Evolutionary conservation across 2,888 invertebrate genomes (phyloP).

Genomic region (Melanargia galathea): DNA sequence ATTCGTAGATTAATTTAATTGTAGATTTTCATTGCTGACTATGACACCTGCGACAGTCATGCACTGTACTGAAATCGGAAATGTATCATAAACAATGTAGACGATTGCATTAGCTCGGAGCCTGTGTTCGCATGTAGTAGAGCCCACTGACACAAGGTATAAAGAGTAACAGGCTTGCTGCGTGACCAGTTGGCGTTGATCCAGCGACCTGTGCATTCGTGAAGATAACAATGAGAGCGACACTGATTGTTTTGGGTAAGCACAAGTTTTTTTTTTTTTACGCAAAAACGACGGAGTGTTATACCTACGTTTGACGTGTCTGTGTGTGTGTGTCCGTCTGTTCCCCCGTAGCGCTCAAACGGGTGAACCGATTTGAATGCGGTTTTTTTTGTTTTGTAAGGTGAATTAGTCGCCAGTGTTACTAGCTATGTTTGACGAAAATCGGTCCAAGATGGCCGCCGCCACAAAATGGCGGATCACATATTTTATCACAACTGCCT

Average conservation of each 20-base stretch:
- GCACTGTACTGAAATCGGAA: not conserved
- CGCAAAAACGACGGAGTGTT: not conserved
- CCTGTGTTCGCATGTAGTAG: slow-evolving; percentile 17
- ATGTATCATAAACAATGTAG: slow-evolving; percentile 22
- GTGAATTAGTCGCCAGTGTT: too few relatives aligned
- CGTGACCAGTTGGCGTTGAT: slow-evolving; percentile 54
- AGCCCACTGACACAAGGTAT: slow-evolving; percentile 28
- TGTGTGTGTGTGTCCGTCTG: too few relatives aligned
- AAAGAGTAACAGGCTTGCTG: slow-evolving; percentile 41
- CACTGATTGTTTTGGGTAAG: slow-evolving; percentile 70
- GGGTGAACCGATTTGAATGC: too few relatives aligned
- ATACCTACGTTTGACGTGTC: too few relatives aligned
- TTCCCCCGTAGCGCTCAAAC: too few relatives aligned
- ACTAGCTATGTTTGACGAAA: too few relatives aligned
- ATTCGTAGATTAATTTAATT: too few relatives aligned
- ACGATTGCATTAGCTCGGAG: not conserved
- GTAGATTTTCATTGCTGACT: slow-evolving; percentile 10
- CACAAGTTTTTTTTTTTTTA: not conserved
- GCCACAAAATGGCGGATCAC: too few relatives aligned
- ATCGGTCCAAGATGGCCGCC: too few relatives aligned
- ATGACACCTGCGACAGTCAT: not conserved
- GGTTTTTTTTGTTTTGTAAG: too few relatives aligned
- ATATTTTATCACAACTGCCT: too few relatives aligned
- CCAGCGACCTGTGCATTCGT: slow-evolving; percentile 49
- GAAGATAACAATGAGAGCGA: slow-evolving; percentile 61